Conservation (phyloP, 2,888 invertebrate species). For the Synergus itoensis region DNA sequence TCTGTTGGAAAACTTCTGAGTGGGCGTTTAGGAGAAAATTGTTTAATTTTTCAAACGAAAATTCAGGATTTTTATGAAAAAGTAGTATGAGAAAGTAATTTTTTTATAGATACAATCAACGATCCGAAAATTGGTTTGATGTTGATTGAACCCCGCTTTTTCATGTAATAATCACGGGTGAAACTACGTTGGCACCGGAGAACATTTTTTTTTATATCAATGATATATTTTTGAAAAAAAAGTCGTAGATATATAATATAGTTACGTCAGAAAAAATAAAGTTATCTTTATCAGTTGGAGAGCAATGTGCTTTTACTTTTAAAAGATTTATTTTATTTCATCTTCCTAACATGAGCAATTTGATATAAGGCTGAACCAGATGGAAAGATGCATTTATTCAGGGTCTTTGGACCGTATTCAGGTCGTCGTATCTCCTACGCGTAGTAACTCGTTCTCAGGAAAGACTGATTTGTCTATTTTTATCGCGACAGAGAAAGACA, state of each 20-base stretch:
- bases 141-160: too few relatives aligned
- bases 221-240: too few relatives aligned
- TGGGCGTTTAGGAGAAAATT: background rate
- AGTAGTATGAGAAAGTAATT: background rate
- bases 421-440: conserved; percentile 21
- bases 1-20: background rate
- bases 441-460: conserved; percentile 28
- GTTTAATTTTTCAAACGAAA: background rate
- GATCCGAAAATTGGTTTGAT: too few relatives aligned
- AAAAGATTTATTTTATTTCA: background rate
- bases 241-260: too few relatives aligned
- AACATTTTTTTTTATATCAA: too few relatives aligned
- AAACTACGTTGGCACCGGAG: too few relatives aligned
- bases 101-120: too few relatives aligned
- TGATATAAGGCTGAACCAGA: background rate
- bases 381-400: background rate
- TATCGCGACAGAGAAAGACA: conserved; percentile 32
- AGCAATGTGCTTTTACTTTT: background rate
- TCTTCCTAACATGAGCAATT: background rate
- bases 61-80: background rate
- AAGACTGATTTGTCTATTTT: conserved; percentile 41
- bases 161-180: too few relatives aligned
- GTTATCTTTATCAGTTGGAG: background rate
- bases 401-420: conserved; percentile 22
- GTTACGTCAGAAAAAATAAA: too few relatives aligned